Percentiles rank a stretch among this genome's conserved stretches.
These are phyloP conservation scores for Turritopsis rubra DNA, from an alignment of 30 jellyfish, hydroid and myxozoan genomes.

Conservation along the genomic window DNA sequence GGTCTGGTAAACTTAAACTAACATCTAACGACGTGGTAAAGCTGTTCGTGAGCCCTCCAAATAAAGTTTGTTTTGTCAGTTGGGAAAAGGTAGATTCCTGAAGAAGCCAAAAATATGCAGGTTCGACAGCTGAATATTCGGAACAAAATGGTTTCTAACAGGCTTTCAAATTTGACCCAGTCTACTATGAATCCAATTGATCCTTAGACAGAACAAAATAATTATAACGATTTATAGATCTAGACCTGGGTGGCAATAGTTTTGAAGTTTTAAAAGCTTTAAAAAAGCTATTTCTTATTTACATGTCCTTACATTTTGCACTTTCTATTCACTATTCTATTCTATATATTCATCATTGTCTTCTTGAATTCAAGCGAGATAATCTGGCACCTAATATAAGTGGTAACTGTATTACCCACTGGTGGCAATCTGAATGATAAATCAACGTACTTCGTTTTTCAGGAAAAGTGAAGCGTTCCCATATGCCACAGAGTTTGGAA, in stretches of 20 bases:
- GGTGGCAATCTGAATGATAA: not conserved
- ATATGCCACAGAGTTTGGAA: not conserved
- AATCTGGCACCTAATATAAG: no score
- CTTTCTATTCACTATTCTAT: no score
- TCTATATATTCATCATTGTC: no score
- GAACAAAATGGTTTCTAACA: not conserved
- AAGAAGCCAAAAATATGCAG: not conserved
- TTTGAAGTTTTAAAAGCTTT: no score
- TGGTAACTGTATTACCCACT: no score
- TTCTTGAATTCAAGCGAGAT: no score
- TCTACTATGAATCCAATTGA: no score
- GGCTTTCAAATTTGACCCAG: not conserved
- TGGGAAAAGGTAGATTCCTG: constrained; percentile 16
- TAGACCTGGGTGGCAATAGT: no score
- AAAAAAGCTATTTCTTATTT: no score
- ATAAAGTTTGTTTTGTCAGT: constrained; percentile 1
- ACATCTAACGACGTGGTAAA: constrained; percentile 24
- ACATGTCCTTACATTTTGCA: no score
- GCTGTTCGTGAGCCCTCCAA: constrained; percentile 46
- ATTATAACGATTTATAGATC: no score
- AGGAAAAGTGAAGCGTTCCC: not conserved
- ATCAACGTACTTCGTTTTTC: not conserved
- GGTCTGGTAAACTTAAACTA: constrained; percentile 35
- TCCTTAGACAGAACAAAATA: no score
- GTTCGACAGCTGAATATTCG: not conserved